Evolutionary conservation across 2,888 invertebrate genomes (phyloP).

Genomic region (Parasteatoda lunata): DNA sequence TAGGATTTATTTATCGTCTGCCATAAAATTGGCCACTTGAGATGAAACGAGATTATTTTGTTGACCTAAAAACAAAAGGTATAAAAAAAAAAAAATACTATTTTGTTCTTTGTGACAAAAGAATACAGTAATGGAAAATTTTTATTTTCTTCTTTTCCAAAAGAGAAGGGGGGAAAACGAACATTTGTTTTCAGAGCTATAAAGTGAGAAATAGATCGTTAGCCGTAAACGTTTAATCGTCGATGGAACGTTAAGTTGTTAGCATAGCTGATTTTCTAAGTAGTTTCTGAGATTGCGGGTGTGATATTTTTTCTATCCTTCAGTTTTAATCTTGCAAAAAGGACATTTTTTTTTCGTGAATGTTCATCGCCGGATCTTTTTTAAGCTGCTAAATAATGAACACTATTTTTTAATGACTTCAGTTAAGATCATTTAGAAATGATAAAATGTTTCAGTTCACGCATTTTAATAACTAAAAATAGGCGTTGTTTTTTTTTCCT

Average conservation of each 20-base stretch:
- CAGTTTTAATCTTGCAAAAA: too few relatives aligned
- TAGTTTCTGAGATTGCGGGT: background rate
- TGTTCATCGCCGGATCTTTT: background rate
- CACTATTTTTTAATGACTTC: conserved; percentile 3
- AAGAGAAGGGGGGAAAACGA: conserved; percentile 4
- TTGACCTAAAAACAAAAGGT: conserved; percentile 47
- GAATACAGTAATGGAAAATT: background rate
- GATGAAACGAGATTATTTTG: conserved; percentile 33
- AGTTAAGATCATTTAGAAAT: background rate
- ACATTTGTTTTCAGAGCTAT: conserved; percentile 6
- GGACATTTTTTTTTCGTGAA: background rate
- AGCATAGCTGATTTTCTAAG: conserved; percentile 32
- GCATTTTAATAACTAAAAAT: too few relatives aligned
- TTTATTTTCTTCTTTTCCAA: conserved; percentile 1
- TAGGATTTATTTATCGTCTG: conserved; percentile 39
- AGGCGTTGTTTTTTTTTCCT: too few relatives aligned
- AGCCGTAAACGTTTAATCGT: conserved; percentile 32
- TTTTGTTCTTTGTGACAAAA: background rate
- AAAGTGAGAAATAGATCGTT: conserved; percentile 20
- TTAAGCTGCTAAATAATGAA: conserved; percentile 1
- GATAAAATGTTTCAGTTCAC: background rate
- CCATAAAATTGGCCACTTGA: conserved; percentile 35
- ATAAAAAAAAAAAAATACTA: conserved; percentile 18
- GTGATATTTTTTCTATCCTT: conserved; percentile 4
- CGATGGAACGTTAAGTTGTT: conserved; percentile 44